A percentile compares a stretch with the other conserved stretches of the same genome.
phyloP scores from a whole-genome alignment of 1,140 invertebrate genomes.

The Zaprionus kolodkinae region DNA sequence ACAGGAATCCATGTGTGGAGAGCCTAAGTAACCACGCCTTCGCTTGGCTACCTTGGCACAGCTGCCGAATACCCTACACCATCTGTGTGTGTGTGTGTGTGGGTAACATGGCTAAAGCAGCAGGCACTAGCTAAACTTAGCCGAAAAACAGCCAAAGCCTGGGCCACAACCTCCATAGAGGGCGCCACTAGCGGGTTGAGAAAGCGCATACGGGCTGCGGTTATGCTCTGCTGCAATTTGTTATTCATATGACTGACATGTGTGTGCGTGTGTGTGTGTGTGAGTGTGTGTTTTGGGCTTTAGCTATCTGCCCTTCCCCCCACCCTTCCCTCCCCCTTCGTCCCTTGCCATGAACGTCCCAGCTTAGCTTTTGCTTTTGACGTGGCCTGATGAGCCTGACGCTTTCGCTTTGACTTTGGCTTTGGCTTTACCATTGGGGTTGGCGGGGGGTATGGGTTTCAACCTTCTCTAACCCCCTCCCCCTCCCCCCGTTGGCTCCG shows the following conservation, averaged over 20 bases:
- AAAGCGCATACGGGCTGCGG: background rate
- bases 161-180: background rate
- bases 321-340: too few species aligned
- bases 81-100: too few species aligned
- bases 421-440: constrained; percentile 23
- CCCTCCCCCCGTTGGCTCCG: background rate
- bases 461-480: background rate
- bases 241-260: constrained; percentile 34
- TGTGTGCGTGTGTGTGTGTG: constrained; percentile 12
- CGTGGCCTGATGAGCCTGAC: constrained; percentile 57
- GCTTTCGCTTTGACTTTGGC: constrained; percentile 36
- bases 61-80: background rate
- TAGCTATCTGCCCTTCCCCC: background rate
- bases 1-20: constrained; percentile 11
- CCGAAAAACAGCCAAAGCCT: background rate
- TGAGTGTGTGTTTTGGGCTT: constrained; percentile 1
- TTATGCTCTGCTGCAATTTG: background rate
- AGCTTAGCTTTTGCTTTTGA: constrained; percentile 62
- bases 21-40: constrained; percentile 36
- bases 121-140: background rate
- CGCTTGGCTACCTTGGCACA: constrained; percentile 40
- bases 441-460: background rate
- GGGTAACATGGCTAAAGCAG: background rate
- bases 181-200: background rate
- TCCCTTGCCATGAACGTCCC: background rate